Base-by-base conservation (phyloP, 2,113 vertebrate species). In the Fukomys damarensis region DNA sequence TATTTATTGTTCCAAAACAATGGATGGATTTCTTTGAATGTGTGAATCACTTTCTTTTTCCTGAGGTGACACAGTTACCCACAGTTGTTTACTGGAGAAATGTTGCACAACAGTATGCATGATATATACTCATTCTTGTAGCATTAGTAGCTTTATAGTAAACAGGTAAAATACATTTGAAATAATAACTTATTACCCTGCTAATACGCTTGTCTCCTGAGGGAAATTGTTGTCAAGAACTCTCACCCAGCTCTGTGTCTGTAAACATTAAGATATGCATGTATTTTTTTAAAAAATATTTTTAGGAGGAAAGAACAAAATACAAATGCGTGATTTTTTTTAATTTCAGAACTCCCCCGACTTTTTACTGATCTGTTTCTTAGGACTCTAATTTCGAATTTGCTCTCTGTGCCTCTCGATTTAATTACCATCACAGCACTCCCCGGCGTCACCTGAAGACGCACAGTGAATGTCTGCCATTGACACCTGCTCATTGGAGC, bases 371-470 rank as follows among this genome's bases (percentile, higher is more conserved):
- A 80, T 94, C 94, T 95, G 43, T 54, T 91, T 56, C 92, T 88
- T 76, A 6, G 74, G 46, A 85, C 7, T 80, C 26, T 83, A 38
- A n/a, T 59, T 95, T 89, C 74, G 76, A 91, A 68, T 85, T 84
- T 95, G 28, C 85, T 92, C 13, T 91, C 82, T 89, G 66, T 94
- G 86, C 24, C 41, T 95, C 28, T 38, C 76, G 43, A 80, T 66
- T 86, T 52, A 93, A 49, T 89, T 66, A 76, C 74, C 61, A 35
- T 11, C 89, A 85, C 94, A 91, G 68, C 74, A 56, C 77, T 79
- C 63, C 94, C 81, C 46, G n/a, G n/a, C n/a, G 72, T 95, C 59
- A 66, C 58, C 77, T 91, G 80, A 96, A 80, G 41, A 61, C 59
- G 70, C 7, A 10, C 61, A 80, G 52, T 46, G 59, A 54, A 54